Evolutionary conservation across 2,113 vertebrate genomes (phyloP).

Genomic region (Hemiscyllium ocellatum): DNA sequence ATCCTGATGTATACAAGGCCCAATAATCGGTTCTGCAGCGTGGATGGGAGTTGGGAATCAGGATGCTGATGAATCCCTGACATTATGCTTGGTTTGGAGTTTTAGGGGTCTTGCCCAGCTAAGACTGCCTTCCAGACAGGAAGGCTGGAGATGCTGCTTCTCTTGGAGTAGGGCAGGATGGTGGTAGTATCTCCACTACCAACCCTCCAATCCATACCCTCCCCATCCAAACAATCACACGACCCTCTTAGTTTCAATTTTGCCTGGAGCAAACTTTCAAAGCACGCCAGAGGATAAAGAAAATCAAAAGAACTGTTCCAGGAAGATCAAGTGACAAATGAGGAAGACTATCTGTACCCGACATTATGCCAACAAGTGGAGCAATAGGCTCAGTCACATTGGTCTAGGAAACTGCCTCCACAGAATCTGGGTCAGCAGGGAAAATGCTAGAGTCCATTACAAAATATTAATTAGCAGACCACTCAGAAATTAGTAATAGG

Average conservation of each 20-base stretch:
- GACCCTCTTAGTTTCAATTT: neutral
- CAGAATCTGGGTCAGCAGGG: neutral
- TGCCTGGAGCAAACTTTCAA: neutral
- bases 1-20: neutral
- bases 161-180: too few species aligned
- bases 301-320: neutral
- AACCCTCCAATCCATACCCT: too few species aligned
- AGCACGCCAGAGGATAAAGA: neutral
- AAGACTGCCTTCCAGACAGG: too few species aligned
- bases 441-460: neutral
- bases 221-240: too few species aligned
- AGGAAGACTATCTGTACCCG: neutral
- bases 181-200: too few species aligned
- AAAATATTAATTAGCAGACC: neutral
- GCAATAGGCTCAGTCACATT: neutral
- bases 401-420: neutral
- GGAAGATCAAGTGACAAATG: neutral
- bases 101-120: too few species aligned
- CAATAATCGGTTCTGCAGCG: neutral
- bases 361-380: neutral
- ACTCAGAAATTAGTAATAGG: too few species aligned
- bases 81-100: too few species aligned
- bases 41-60: too few species aligned
- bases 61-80: too few species aligned
- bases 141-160: too few species aligned